phyloP scores from a whole-genome alignment of 2,888 invertebrate genomes.

The Gymnosoma rotundatum region DNA sequence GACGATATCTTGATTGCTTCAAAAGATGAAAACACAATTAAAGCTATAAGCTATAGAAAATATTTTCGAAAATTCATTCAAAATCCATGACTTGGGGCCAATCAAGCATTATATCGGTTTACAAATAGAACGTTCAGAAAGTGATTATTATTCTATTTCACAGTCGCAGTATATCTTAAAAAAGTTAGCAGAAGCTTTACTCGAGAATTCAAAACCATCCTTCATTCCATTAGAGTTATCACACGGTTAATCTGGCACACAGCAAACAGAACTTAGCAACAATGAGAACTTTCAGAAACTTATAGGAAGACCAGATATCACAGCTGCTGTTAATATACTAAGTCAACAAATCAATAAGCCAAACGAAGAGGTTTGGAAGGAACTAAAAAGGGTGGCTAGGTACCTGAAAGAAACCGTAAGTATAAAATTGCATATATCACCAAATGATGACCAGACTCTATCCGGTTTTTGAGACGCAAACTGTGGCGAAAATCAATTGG shows the following conservation, averaged over 20 bases:
- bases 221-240: slow-evolving; percentile 1
- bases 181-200: slow-evolving; percentile 15
- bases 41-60: slow-evolving; percentile 25
- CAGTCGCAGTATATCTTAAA: slow-evolving; percentile 15
- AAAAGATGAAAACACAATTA: neutral
- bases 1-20: slow-evolving; percentile 11
- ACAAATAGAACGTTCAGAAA: slow-evolving; percentile 4
- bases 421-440: too few relatives aligned
- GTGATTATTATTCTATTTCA: slow-evolving; percentile 5
- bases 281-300: slow-evolving; percentile 16
- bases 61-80: slow-evolving; percentile 18
- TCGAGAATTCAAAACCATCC: slow-evolving; percentile 7
- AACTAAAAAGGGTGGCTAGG: slow-evolving; percentile 19
- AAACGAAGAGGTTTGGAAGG: slow-evolving; percentile 27
- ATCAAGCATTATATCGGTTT: neutral
- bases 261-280: neutral
- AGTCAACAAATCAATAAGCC: slow-evolving; percentile 26
- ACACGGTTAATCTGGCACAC: neutral
- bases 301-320: slow-evolving; percentile 27
- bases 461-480: neutral
- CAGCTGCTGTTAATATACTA: slow-evolving; percentile 15
- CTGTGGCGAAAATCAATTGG: neutral
- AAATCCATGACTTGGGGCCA: slow-evolving; percentile 15
- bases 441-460: slow-evolving; percentile 14
- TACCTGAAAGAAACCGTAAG: slow-evolving; percentile 21